A percentile compares a stretch with the other conserved stretches of the same genome.
These are phyloP conservation scores for Papilio demoleus DNA, from an alignment of 2,888 invertebrate species.

Conservation along the genomic window DNA sequence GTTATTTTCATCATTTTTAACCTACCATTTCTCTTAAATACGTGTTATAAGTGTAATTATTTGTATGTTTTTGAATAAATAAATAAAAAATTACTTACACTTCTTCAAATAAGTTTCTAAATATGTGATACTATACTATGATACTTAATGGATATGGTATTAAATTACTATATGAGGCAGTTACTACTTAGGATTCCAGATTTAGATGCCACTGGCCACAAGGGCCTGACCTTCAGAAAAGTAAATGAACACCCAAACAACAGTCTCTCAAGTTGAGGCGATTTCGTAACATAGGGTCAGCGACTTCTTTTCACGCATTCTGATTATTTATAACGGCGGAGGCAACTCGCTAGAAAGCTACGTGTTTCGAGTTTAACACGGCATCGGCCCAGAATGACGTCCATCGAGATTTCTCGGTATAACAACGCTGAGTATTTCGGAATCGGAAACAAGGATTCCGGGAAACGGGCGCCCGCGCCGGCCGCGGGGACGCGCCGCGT, in stretches of 20 bases:
- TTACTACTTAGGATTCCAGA: no score
- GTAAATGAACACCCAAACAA: slow-evolving; percentile 46
- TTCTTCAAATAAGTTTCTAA: no score
- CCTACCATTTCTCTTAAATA: no score
- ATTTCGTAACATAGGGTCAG: slow-evolving; percentile 66
- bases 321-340: slow-evolving; percentile 76
- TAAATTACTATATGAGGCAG: no score
- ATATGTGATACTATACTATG: no score
- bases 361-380: slow-evolving; percentile 76
- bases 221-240: not conserved
- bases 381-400: slow-evolving; percentile 79
- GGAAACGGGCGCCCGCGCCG: slow-evolving; percentile 73
- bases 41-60: no score
- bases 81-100: no score
- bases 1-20: not conserved
- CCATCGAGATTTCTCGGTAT: slow-evolving; percentile 76
- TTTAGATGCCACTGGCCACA: no score
- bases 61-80: no score
- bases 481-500: slow-evolving; percentile 56
- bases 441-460: slow-evolving; percentile 81
- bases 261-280: slow-evolving; percentile 54
- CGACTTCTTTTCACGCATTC: slow-evolving; percentile 73
- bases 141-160: no score
- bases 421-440: slow-evolving; percentile 75
- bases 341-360: slow-evolving; percentile 72